Evolutionary conservation across 2,888 invertebrate species (phyloP), one percentile per base, ranked within the genome.

Genomic region (Pediacus dermestoides): DNA sequence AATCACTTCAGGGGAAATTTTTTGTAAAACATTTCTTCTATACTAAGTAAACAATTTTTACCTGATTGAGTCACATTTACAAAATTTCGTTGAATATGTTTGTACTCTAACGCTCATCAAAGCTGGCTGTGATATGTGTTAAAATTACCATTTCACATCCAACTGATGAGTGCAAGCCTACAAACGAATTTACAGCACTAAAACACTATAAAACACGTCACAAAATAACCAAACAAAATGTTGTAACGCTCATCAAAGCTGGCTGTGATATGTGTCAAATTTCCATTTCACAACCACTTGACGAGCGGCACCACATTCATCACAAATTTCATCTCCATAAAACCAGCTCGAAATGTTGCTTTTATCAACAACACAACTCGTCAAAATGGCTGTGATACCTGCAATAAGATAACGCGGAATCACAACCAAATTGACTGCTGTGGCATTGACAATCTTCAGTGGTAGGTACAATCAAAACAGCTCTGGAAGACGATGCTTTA

Each of bases 81-180:
- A n/a, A n/a, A n/a, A n/a, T n/a, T n/a, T n/a, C n/a, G n/a, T n/a
- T 14, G 12, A 13, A n/a, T 4, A 13, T 28, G n/a, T 16, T 46
- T 52, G 53, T 39, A 55, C 48, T 52, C 63, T 74, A 75, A 72
- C 82, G 84, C 85, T 85, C 84, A 85, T 90, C 90, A 90, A 91
- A 89, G 92, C 92, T 91, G 90, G 91, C 91, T 93, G 92, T 93
- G 92, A 92, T 93, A 92, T 88, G 90, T 64, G 48, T 55, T 35
- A 56, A 70, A 61, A 66, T 70, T 44, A 50, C 74, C 83, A 86
- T 81, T 77, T 81, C 90, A 88, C 88, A 85, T 74, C 86, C 89
- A 86, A 83, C 84, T 87, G 89, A 82, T 76, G 81, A 81, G 80
- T 72, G 75, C 70, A 75, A 73, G 72, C 66, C 65, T 58, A 55